A percentile compares a stretch with the other conserved stretches of the same genome.
phyloP scores from a whole-genome alignment of 1,140 invertebrate genomes.

The Hesperophylax magnus region DNA sequence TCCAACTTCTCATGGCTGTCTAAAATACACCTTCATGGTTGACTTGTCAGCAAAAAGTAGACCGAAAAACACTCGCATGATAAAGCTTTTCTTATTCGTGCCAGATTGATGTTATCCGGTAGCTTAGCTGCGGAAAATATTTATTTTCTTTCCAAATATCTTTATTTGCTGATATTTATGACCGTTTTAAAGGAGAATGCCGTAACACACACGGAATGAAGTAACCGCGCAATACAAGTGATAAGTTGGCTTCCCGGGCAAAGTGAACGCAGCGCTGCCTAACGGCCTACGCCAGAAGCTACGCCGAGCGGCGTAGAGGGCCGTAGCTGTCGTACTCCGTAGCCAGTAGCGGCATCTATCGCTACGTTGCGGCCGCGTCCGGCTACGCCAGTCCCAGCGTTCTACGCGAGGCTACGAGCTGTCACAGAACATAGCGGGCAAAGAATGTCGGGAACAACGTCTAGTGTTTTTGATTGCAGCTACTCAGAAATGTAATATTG shows the following conservation, averaged over 20 bases:
- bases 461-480: not conserved
- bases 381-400: not conserved
- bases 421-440: not conserved
- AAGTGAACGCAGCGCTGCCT: conserved; percentile 16
- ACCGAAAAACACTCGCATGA: too few relatives aligned
- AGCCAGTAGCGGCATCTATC: conserved; percentile 37
- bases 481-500: not conserved
- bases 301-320: not conserved
- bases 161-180: too few relatives aligned
- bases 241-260: conserved; percentile 16
- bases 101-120: too few relatives aligned
- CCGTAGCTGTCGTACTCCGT: not conserved
- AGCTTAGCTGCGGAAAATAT: too few relatives aligned
- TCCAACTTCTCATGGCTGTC: too few relatives aligned
- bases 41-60: too few relatives aligned
- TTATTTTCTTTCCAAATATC: too few relatives aligned
- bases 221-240: conserved; percentile 2
- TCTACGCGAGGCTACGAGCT: not conserved
- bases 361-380: conserved; percentile 17
- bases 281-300: conserved; percentile 10
- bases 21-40: too few relatives aligned
- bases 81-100: too few relatives aligned
- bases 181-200: too few relatives aligned
- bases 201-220: not conserved
- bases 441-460: not conserved